Evolutionary conservation across 1,140 invertebrate species (phyloP), one percentile per base, ranked within the genome.

Genomic region (Drosophila pruinosa): DNA sequence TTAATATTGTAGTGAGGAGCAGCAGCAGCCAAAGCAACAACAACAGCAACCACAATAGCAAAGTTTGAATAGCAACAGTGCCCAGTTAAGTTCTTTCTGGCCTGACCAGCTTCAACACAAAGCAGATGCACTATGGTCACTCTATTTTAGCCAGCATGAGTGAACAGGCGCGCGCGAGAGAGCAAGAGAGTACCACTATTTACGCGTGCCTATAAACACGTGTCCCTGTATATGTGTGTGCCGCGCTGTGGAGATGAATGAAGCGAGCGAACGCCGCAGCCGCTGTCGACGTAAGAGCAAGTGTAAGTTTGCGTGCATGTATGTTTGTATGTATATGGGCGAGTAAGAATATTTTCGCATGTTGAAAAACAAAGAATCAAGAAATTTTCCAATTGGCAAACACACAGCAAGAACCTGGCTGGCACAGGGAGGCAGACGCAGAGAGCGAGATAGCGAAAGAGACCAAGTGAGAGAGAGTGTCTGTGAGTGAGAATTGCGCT

Each of bases 311-410:
- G 57, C 59, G 53, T 78, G 57, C 19, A 24, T 64, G 65, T 63
- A 31, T 71, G 61, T 64, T 71, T 57, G 68, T 78, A 68, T 71
- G n/a, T n/a, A n/a, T n/a, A n/a, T n/a, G n/a, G n/a, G n/a, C n/a
- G 58, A 38, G 58, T 45, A 54, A 72, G 63, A 67, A 67, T 67
- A 67, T 72, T 68, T 68, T 72, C 48, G 47, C 63, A 31, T 59
- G 36, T 45, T 45, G 70, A 61, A 72, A 72, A 72, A 72, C 63
- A 68, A 83, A 72, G 68, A 69, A 73, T 61, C 58, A 85, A 70
- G 58, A 88, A 85, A 81, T 72, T 85, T 85, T 88, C 81, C 81
- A 88, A 85, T 85, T 85, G 81, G 73, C 82, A 59, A 67, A 56
- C 48, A 67, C 28, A 72, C 52, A 72, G 64, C 39, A 71, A 56